phyloP scores from a whole-genome alignment of 2,113 vertebrate genomes.

The Hyla sarda region DNA sequence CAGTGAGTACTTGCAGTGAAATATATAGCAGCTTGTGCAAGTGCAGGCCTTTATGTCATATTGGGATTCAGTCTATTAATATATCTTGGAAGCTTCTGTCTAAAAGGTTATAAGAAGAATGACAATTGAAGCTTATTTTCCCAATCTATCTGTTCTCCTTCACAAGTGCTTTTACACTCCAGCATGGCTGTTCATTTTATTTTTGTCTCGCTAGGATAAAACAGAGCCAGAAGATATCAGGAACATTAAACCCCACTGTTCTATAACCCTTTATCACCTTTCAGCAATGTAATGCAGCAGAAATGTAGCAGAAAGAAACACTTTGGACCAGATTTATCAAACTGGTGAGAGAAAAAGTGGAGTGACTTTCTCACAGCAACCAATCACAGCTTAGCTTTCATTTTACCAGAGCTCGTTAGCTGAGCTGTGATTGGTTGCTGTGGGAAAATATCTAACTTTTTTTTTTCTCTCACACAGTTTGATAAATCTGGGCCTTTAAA shows the following conservation, averaged over 20 bases:
- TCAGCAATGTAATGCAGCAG: background rate
- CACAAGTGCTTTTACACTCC: background rate
- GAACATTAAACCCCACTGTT: background rate
- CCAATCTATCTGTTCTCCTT: slow-evolving; percentile 1
- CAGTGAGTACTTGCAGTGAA: background rate
- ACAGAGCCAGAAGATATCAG: background rate
- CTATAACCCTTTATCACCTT: background rate
- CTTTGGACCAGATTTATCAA: too few species aligned
- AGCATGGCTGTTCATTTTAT: background rate
- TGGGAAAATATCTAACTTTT: too few species aligned
- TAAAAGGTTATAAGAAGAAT: background rate
- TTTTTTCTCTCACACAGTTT: too few species aligned
- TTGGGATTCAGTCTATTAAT: slow-evolving; percentile 11
- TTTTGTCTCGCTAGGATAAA: background rate
- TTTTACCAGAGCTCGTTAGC: too few species aligned
- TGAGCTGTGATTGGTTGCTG: too few species aligned
- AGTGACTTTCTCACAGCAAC: too few species aligned
- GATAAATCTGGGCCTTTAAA: too few species aligned
- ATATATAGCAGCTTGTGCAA: background rate
- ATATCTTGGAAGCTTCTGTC: slow-evolving; percentile 31
- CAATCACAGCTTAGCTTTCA: too few species aligned
- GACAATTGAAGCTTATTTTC: background rate
- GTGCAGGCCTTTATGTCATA: background rate
- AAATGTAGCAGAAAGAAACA: background rate
- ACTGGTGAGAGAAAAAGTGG: too few species aligned